Evolutionary conservation across 1,140 invertebrate species (phyloP).

Genomic region (Apis cerana): DNA sequence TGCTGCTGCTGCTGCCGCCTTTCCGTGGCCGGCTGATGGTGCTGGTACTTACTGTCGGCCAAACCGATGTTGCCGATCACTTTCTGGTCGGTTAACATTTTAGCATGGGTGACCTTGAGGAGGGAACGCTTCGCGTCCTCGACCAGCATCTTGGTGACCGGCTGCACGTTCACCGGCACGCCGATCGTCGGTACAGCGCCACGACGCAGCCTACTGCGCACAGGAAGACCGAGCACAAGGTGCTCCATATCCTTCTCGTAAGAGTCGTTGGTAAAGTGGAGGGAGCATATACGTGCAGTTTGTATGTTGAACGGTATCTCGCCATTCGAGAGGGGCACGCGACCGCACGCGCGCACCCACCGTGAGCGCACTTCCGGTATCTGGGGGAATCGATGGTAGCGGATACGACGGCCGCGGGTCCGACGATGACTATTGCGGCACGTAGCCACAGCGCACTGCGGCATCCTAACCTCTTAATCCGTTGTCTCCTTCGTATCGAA

Average conservation of each 20-base stretch:
- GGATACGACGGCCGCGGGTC: conserved; percentile 82
- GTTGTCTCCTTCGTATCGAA: conserved; percentile 44
- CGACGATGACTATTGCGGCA: conserved; percentile 83
- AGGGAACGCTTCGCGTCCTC: conserved; percentile 79
- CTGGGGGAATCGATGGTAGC: conserved; percentile 83
- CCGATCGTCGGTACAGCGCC: conserved; percentile 82
- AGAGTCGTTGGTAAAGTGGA: conserved; percentile 82
- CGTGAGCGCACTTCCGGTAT: conserved; percentile 80
- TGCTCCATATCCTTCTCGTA: conserved; percentile 84
- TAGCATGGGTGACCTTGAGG: conserved; percentile 75
- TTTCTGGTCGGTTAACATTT: conserved; percentile 65
- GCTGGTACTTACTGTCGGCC: conserved; percentile 36
- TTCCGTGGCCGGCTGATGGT: conserved; percentile 47
- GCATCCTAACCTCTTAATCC: conserved; percentile 75
- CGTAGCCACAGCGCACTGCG: conserved; percentile 83
- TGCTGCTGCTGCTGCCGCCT: conserved; percentile 49
- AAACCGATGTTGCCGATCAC: conserved; percentile 34
- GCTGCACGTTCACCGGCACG: conserved; percentile 80
- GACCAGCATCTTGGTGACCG: conserved; percentile 77
- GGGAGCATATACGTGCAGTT: conserved; percentile 83
- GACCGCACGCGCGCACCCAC: conserved; percentile 82
- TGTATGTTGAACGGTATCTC: conserved; percentile 81
- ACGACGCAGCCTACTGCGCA: conserved; percentile 80
- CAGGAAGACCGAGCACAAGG: conserved; percentile 82
- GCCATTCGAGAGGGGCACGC: conserved; percentile 77